Conservation (phyloP, 2,888 invertebrate genomes). For the Drosophila fulvimacula region DNA sequence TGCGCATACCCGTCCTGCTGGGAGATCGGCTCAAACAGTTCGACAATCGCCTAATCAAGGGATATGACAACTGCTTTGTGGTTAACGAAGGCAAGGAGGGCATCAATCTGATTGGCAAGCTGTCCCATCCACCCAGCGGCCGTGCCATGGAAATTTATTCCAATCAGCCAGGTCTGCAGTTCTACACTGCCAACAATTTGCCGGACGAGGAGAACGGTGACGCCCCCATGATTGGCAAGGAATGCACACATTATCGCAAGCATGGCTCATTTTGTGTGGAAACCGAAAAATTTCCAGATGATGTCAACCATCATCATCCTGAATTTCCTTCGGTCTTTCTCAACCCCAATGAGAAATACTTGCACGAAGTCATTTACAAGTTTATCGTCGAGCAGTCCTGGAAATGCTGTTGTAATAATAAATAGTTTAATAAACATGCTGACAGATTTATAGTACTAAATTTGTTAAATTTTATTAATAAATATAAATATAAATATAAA, state of each 20-base stretch:
- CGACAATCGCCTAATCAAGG: conserved; percentile 82
- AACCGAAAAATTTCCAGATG: conserved; percentile 96
- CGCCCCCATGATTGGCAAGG: conserved; percentile 89
- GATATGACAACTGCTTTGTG: conserved; percentile 71
- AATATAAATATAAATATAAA: no score
- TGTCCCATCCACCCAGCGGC: conserved; percentile 88
- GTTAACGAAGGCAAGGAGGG: conserved; percentile 49
- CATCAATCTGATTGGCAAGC: conserved; percentile 53
- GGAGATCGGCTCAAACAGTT: conserved; percentile 88
- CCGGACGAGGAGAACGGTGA: conserved; percentile 87
- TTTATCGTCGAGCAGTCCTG: conserved; percentile 66
- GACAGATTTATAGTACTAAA: not conserved
- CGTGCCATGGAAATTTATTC: conserved; percentile 92
- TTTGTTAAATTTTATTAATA: not conserved
- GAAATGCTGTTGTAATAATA: conserved; percentile 59
- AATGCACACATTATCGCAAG: conserved; percentile 88
- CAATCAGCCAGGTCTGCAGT: conserved; percentile 95
- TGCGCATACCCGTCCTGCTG: conserved; percentile 88
- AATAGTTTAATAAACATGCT: conserved; percentile 40
- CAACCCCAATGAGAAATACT: conserved; percentile 88
- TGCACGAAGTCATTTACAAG: conserved; percentile 67
- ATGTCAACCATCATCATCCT: conserved; percentile 91
- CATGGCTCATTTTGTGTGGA: conserved; percentile 95
- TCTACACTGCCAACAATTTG: conserved; percentile 93
- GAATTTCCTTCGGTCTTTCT: conserved; percentile 91